Evolutionary conservation across 2,888 invertebrate genomes (phyloP), one percentile per base, ranked within the genome.

Genomic region (Sesia apiformis): DNA sequence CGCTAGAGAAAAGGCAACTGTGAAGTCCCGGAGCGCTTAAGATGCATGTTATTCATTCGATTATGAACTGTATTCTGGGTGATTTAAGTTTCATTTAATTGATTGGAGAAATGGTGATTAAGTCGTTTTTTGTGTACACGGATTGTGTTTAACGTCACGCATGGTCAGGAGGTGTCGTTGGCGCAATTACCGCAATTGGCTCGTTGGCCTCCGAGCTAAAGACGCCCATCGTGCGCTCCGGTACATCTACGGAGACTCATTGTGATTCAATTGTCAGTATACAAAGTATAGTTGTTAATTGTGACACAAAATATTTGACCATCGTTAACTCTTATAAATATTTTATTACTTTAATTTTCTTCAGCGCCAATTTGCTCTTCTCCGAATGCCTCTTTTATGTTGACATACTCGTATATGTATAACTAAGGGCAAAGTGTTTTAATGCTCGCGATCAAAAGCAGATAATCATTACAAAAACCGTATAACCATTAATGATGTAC

Each of bases 141-240:
- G 63, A 59, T 67, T 66, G 61, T 64, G 70, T 77, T 81, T 80
- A 81, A 76, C 78, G 82, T 84, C 84, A 83, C 84, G 82, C 81
- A 82, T 80, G 80, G 72, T 71, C 78, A 80, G 69, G 84, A 86
- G 85, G 87, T 87, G 87, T 85, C 84, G 81, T 78, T 80, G 76
- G 70, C 68, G 80, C 84, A 88, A 89, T 89, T 88, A 88, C 81
- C 74, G 82, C 87, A 88, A 89, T 88, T 89, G 88, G 88, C 85
- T 81, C 81, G 81, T 78, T 81, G 81, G 82, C 76, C 81, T 81
- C 77, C 72, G 70, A 76, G 75, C 72, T 73, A 78, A 78, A 80
- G 82, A 85, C 87, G 86, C 85, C 86, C 87, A 81, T 83, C 74
- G 74, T 71, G 70, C 69, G 74, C 74, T 67, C 65, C 72, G 66